Conservation (phyloP, 1,140 invertebrate genomes). For the Ceratitis capitata region DNA sequence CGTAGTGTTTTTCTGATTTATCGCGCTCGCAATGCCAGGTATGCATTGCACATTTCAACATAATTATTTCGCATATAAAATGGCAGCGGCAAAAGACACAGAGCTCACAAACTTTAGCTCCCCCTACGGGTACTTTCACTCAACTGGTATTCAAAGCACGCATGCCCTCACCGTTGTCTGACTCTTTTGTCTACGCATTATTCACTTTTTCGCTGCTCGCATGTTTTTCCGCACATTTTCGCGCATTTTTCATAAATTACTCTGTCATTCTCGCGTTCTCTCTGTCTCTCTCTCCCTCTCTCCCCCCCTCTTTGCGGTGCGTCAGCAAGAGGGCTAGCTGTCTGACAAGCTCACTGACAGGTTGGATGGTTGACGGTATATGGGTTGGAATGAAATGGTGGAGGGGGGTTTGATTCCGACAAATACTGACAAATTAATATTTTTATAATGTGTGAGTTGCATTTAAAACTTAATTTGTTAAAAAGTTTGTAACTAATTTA, state of each 20-base stretch:
- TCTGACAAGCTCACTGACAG: no score
- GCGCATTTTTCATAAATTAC: constrained; percentile 35
- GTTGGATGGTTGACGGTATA: background rate
- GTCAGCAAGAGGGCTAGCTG: background rate
- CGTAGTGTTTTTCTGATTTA: constrained; percentile 9
- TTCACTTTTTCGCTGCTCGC: constrained; percentile 28
- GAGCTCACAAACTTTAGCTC: background rate
- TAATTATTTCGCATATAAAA: constrained; percentile 30
- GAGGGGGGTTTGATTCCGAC: no score
- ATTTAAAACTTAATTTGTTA: no score
- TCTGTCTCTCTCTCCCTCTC: no score
- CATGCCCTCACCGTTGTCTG: background rate
- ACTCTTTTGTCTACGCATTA: constrained; percentile 18
- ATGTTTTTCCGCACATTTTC: constrained; percentile 33
- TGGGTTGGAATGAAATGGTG: no score
- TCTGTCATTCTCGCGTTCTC: constrained; percentile 9
- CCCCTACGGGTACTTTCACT: background rate
- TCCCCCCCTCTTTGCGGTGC: no score
- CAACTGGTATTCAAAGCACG: background rate
- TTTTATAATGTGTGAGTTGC: no score
- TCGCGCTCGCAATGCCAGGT: constrained; percentile 5
- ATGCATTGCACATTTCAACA: constrained; percentile 26
- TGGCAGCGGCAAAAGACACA: background rate
- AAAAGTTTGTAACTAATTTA: background rate
- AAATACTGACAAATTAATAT: constrained; percentile 12